Percentiles rank a stretch among this genome's conserved stretches.
Conservation (phyloP, 2,888 invertebrate species). For the Hoplodrina blanda region DNA sequence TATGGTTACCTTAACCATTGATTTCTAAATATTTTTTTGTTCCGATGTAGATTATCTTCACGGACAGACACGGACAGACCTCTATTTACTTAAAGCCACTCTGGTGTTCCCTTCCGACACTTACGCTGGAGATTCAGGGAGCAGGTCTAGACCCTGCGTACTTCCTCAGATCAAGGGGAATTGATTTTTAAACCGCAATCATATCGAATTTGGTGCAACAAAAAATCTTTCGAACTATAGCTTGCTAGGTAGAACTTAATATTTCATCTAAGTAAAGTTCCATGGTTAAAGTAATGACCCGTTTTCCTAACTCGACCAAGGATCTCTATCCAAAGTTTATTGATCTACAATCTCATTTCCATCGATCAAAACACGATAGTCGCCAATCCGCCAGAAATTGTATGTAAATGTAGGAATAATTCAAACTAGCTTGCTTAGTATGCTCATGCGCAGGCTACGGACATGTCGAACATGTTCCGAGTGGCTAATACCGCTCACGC, state of each 20-base stretch:
- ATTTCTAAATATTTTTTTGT: too few relatives aligned
- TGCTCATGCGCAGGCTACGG: constrained; percentile 41
- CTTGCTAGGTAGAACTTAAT: background rate
- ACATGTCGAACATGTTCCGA: constrained; percentile 52
- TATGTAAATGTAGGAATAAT: constrained; percentile 60
- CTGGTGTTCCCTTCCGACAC: too few relatives aligned
- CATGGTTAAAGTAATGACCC: background rate
- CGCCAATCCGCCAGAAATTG: constrained; percentile 55
- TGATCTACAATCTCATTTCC: constrained; percentile 61
- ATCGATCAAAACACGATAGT: constrained; percentile 60
- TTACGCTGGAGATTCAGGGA: too few relatives aligned
- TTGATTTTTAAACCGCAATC: background rate
- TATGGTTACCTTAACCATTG: too few relatives aligned
- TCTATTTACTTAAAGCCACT: too few relatives aligned
- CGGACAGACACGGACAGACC: too few relatives aligned
- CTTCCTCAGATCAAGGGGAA: too few relatives aligned
- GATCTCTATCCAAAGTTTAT: constrained; percentile 53
- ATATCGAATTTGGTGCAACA: background rate
- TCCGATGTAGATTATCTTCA: too few relatives aligned
- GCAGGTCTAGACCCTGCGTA: too few relatives aligned
- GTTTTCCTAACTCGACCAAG: background rate
- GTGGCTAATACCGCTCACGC: constrained; percentile 49
- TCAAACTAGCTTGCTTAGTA: constrained; percentile 52
- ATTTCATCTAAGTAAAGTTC: background rate
- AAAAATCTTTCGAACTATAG: background rate